Percentiles rank a stretch among this genome's conserved stretches.
Evolutionary conservation across 1,140 invertebrate species (phyloP).

Genomic region (Spodoptera frugiperda): DNA sequence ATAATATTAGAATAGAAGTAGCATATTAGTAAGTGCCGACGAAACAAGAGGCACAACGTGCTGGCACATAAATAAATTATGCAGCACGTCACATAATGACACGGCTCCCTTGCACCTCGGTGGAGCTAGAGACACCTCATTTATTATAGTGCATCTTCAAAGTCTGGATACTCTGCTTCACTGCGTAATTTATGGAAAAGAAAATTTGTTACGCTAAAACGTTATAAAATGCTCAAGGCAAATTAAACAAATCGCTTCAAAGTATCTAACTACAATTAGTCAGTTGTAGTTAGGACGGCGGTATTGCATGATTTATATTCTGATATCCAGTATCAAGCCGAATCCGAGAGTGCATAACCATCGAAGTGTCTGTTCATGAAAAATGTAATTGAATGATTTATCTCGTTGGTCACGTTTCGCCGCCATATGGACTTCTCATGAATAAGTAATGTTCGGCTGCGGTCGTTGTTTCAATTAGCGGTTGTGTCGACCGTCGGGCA

Average conservation of each 20-base stretch:
- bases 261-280: too few species aligned
- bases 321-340: conserved; percentile 25
- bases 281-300: too few species aligned
- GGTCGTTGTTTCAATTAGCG: conserved; percentile 85
- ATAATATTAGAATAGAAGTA: conserved; percentile 39
- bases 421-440: conserved; percentile 84
- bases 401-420: conserved; percentile 81
- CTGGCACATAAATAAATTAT: conserved; percentile 83
- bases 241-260: conserved; percentile 50
- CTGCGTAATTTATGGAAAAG: too few species aligned
- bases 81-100: conserved; percentile 77
- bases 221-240: conserved; percentile 11
- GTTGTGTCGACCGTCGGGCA: conserved; percentile 76
- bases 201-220: too few species aligned
- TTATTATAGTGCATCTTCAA: conserved; percentile 11
- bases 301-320: conserved; percentile 26
- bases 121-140: conserved; percentile 32
- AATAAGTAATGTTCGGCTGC: conserved; percentile 83
- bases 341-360: conserved; percentile 29
- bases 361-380: conserved; percentile 68
- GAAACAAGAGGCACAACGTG: conserved; percentile 72
- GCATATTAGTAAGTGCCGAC: conserved; percentile 11
- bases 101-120: conserved; percentile 64
- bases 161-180: background rate
- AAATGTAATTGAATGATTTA: conserved; percentile 84